These are phyloP conservation scores for Eulithis prunata DNA, from an alignment of 2,888 invertebrate genomes.

Conservation along the genomic window DNA sequence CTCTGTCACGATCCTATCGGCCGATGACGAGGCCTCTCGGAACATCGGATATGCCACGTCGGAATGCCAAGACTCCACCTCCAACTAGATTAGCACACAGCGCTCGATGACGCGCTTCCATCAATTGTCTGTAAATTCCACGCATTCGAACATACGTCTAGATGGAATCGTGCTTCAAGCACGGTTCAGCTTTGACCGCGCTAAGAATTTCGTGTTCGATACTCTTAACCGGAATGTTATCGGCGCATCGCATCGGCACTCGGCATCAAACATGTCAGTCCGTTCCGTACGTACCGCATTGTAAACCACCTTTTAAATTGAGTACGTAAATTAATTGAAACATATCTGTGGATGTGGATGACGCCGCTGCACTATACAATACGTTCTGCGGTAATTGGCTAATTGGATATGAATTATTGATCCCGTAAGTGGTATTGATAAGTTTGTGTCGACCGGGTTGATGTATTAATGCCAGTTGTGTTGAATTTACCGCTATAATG, in stretches of 20 bases:
- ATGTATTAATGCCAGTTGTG: conserved; percentile 46
- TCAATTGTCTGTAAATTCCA: conserved; percentile 75
- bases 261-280: conserved; percentile 69
- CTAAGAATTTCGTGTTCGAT: conserved; percentile 78
- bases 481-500: conserved; percentile 43
- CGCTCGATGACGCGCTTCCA: conserved; percentile 74
- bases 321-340: conserved; percentile 64
- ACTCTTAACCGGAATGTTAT: conserved; percentile 79
- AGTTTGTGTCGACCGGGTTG: conserved; percentile 56
- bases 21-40: conserved; percentile 72
- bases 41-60: conserved; percentile 61
- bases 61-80: conserved; percentile 56
- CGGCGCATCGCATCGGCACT: conserved; percentile 74
- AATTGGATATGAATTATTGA: conserved; percentile 76
- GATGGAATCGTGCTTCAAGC: conserved; percentile 63
- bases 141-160: conserved; percentile 70
- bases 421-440: conserved; percentile 63
- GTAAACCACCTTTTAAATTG: conserved; percentile 73
- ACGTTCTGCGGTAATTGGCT: conserved; percentile 68
- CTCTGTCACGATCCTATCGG: conserved; percentile 79
- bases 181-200: conserved; percentile 64
- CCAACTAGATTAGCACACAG: conserved; percentile 66
- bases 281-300: conserved; percentile 66
- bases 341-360: conserved; percentile 55
- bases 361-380: conserved; percentile 49